These are phyloP conservation scores for Pitta sordida DNA, from an alignment of 2,113 vertebrate species.

Conservation along the genomic window DNA sequence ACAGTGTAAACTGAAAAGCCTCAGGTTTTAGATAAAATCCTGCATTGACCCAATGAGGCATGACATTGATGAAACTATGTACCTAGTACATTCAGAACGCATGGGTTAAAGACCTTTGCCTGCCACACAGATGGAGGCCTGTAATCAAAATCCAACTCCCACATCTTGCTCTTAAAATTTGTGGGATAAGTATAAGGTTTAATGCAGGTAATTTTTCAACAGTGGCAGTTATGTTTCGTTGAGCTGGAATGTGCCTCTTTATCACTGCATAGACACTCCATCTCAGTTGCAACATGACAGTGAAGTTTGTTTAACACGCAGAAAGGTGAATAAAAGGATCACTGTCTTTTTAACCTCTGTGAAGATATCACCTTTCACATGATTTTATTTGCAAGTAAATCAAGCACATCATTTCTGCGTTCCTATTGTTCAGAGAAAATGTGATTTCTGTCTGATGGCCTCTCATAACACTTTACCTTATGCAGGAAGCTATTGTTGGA, in stretches of 20 bases:
- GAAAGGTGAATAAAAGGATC: constrained; percentile 64
- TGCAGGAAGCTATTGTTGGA: constrained; percentile 62
- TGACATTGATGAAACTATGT: constrained; percentile 51
- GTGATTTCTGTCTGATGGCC: constrained; percentile 65
- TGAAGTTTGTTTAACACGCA: constrained; percentile 59
- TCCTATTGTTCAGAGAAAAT: constrained; percentile 66
- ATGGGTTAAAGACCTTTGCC: constrained; percentile 56
- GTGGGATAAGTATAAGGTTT: constrained; percentile 55
- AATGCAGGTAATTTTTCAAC: constrained; percentile 70
- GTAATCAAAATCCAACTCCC: constrained; percentile 69
- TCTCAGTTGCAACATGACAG: constrained; percentile 56
- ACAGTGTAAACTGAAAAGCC: constrained; percentile 63
- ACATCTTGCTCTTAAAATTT: constrained; percentile 60
- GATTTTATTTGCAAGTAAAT: constrained; percentile 70
- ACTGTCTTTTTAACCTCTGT: constrained; percentile 43
- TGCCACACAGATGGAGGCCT: constrained; percentile 63
- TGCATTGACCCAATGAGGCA: constrained; percentile 50
- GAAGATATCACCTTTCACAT: constrained; percentile 68
- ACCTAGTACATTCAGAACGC: constrained; percentile 26
- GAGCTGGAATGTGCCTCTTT: constrained; percentile 60
- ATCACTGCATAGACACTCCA: constrained; percentile 50
- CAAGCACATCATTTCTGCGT: constrained; percentile 69
- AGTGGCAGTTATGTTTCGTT: constrained; percentile 55
- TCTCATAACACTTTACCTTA: constrained; percentile 66
- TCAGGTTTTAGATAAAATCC: constrained; percentile 66